These are phyloP conservation scores for Agrotis exclamationis DNA, from an alignment of 2,888 invertebrate genomes.

Conservation along the genomic window DNA sequence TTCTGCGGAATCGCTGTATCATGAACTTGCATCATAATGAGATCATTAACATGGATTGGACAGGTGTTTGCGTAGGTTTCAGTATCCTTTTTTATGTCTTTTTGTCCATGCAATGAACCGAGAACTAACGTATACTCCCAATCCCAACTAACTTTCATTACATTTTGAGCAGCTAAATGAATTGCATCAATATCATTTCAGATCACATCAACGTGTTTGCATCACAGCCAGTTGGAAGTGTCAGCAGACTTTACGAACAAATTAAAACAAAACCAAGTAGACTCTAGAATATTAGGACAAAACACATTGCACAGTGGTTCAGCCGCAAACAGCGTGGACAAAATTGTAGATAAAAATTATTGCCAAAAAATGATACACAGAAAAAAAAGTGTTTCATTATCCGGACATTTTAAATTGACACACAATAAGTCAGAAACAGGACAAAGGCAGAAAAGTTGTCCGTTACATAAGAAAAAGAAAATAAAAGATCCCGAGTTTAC, in stretches of 20 bases:
- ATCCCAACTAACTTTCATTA: too few species aligned
- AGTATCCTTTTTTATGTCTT: too few species aligned
- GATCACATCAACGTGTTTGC: slow-evolving; percentile 86
- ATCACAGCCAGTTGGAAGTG: slow-evolving; percentile 87
- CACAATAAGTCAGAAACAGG: slow-evolving; percentile 87
- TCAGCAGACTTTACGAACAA: slow-evolving; percentile 70
- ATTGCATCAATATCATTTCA: slow-evolving; percentile 67
- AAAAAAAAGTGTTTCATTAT: slow-evolving; percentile 82
- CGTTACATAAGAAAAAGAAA: slow-evolving; percentile 83
- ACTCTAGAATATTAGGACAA: slow-evolving; percentile 58
- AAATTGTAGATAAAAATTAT: slow-evolving; percentile 67
- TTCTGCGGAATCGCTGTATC: too few species aligned
- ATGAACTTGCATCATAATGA: too few species aligned
- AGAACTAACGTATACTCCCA: too few species aligned
- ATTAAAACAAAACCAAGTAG: slow-evolving; percentile 64
- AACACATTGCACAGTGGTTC: slow-evolving; percentile 55
- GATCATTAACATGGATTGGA: too few species aligned
- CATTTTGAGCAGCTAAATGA: slow-evolving; percentile 7
- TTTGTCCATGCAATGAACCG: too few species aligned
- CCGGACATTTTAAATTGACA: slow-evolving; percentile 83
- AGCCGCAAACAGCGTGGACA: slow-evolving; percentile 51
- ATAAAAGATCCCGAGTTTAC: slow-evolving; percentile 81
- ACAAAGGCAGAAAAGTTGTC: slow-evolving; percentile 84
- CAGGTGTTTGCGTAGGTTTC: too few species aligned
- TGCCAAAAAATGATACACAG: slow-evolving; percentile 78